Evolutionary conservation across 2,888 invertebrate genomes (phyloP).

Genomic region (Diarsia dahlii): DNA sequence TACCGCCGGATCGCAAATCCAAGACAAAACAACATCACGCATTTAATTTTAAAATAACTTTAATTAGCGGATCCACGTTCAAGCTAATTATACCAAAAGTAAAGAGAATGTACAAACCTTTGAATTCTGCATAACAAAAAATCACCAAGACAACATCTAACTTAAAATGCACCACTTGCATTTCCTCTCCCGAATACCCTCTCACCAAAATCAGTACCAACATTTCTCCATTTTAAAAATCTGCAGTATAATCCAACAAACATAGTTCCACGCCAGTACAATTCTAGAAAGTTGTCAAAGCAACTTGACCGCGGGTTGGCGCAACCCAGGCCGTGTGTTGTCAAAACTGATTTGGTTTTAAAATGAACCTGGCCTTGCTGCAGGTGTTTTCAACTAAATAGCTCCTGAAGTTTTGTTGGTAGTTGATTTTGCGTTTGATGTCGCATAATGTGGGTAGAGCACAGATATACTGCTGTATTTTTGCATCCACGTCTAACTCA

Average conservation of each 20-base stretch:
- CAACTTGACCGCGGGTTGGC: slow-evolving; percentile 48
- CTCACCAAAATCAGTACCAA: slow-evolving; percentile 11
- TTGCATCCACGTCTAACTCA: too few species aligned
- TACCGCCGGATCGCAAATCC: too few species aligned
- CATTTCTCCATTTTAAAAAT: neutral
- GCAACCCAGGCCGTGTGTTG: slow-evolving; percentile 47
- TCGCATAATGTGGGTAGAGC: neutral
- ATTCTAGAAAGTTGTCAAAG: slow-evolving; percentile 42
- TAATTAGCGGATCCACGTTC: too few species aligned
- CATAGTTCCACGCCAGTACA: slow-evolving; percentile 18
- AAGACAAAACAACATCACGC: neutral
- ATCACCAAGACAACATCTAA: too few species aligned
- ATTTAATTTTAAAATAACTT: neutral
- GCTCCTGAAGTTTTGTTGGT: slow-evolving; percentile 19
- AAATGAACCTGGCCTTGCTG: slow-evolving; percentile 57
- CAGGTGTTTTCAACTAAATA: slow-evolving; percentile 49
- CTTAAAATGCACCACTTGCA: too few species aligned
- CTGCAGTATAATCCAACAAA: slow-evolving; percentile 17
- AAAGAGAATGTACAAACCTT: too few species aligned
- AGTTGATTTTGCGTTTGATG: slow-evolving; percentile 33
- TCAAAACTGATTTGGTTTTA: slow-evolving; percentile 71
- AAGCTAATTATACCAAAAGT: too few species aligned
- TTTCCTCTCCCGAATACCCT: too few species aligned
- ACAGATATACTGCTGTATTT: neutral
- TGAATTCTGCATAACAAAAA: too few species aligned